phyloP scores from a whole-genome alignment of 53 echinoderm and acorn worm genomes.

The Arbacia lixula region DNA sequence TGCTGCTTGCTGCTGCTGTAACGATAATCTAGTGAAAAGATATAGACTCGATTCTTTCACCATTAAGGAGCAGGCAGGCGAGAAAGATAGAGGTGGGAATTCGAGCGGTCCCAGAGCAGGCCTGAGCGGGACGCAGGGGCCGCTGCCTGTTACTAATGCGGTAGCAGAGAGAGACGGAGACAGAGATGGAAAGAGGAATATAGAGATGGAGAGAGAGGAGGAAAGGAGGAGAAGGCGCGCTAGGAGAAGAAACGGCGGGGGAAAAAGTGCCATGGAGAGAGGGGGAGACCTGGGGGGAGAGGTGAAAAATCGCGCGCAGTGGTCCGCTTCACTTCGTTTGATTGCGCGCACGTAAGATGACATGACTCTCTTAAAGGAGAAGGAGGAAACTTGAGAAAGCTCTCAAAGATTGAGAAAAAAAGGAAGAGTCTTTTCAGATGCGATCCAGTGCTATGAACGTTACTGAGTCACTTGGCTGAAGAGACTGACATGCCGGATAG shows the following conservation, averaged over 20 bases:
- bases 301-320: slow-evolving; percentile 38
- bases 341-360: slow-evolving; percentile 46
- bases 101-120: slow-evolving; percentile 31
- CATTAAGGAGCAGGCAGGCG: slow-evolving; percentile 46
- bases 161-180: slow-evolving; percentile 18
- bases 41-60: slow-evolving; percentile 20
- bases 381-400: slow-evolving; percentile 27
- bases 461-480: too few species aligned
- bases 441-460: too few species aligned
- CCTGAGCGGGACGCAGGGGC: neutral
- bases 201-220: neutral
- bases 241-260: neutral
- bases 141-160: slow-evolving; percentile 19
- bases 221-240: neutral
- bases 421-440: too few species aligned
- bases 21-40: neutral
- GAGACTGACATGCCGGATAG: too few species aligned
- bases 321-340: slow-evolving; percentile 40
- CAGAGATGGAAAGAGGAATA: neutral
- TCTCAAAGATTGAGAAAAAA: slow-evolving; percentile 19
- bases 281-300: neutral
- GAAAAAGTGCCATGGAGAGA: neutral
- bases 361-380: neutral
- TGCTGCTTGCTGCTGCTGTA: neutral
- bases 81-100: slow-evolving; percentile 51